These are phyloP conservation scores for Pelusios castaneus DNA, from an alignment of 2,113 vertebrate genomes.

Conservation along the genomic window DNA sequence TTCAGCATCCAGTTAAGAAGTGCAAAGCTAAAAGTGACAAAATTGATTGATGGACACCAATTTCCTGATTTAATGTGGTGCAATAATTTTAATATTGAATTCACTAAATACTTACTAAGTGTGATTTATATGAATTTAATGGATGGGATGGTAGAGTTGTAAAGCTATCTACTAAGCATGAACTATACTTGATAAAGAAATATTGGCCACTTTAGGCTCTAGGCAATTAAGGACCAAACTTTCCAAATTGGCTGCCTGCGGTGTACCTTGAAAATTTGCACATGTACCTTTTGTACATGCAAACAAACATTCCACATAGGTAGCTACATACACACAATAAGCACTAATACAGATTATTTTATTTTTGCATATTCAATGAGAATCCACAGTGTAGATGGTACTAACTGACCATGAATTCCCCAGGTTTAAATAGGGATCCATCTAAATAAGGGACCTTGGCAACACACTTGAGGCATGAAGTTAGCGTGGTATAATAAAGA, in stretches of 20 bases:
- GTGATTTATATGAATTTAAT: not conserved
- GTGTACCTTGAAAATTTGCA: not conserved
- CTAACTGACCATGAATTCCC: not conserved
- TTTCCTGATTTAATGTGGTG: not conserved
- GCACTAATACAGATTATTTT: not conserved
- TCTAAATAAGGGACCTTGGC: not conserved
- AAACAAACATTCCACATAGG: not conserved
- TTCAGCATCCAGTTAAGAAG: not conserved
- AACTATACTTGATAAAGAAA: not conserved
- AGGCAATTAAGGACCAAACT: not conserved
- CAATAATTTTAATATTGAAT: constrained; percentile 20
- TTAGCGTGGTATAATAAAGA: not conserved
- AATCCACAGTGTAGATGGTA: not conserved
- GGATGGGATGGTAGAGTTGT: not conserved
- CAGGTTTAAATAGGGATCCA: not conserved
- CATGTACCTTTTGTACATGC: not conserved
- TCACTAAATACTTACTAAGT: constrained; percentile 2
- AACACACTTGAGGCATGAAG: not conserved
- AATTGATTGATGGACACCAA: constrained; percentile 6
- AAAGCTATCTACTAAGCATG: not conserved
- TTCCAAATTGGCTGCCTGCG: not conserved
- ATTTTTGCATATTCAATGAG: not conserved
- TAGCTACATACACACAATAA: not conserved
- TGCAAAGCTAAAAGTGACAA: not conserved
- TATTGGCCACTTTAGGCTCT: not conserved